Evolutionary conservation across 2,888 invertebrate genomes (phyloP).

Genomic region (Siphonodentalium dalli): DNA sequence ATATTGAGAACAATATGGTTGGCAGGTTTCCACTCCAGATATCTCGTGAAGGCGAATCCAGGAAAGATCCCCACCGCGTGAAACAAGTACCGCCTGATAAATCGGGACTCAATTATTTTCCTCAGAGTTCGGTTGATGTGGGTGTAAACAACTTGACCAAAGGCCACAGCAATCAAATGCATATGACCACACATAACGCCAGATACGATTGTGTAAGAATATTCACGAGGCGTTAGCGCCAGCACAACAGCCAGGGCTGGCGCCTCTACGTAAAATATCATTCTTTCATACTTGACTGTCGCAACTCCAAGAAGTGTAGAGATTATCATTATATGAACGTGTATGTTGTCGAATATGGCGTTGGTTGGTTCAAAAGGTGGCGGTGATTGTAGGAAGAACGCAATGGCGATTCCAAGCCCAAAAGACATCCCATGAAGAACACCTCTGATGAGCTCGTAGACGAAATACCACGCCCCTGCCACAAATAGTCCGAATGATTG

Average conservation of each 20-base stretch:
- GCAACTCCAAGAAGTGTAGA: constrained; percentile 20
- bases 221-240: constrained; percentile 11
- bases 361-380: constrained; percentile 1
- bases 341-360: constrained; percentile 8
- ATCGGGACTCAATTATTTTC: constrained; percentile 4
- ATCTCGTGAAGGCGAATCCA: constrained; percentile 16
- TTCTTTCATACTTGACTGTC: constrained; percentile 14
- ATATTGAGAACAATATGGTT: not conserved
- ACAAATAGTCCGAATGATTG: constrained; percentile 2
- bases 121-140: constrained; percentile 26
- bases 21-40: constrained; percentile 27
- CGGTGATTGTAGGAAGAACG: constrained; percentile 21
- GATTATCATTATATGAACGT: constrained; percentile 25
- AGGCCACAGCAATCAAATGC: constrained; percentile 26
- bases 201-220: constrained; percentile 18
- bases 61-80: constrained; percentile 29
- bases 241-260: constrained; percentile 7
- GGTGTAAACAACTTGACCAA: constrained; percentile 31
- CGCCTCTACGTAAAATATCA: constrained; percentile 7
- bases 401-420: constrained; percentile 31
- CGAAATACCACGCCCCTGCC: too few species aligned
- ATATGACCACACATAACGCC: constrained; percentile 25
- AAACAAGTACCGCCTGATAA: constrained; percentile 21
- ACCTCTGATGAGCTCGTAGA: constrained; percentile 20
- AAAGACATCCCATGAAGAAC: constrained; percentile 24